Conservation (phyloP, 2,113 vertebrate genomes). For the Platichthys stellatus region DNA sequence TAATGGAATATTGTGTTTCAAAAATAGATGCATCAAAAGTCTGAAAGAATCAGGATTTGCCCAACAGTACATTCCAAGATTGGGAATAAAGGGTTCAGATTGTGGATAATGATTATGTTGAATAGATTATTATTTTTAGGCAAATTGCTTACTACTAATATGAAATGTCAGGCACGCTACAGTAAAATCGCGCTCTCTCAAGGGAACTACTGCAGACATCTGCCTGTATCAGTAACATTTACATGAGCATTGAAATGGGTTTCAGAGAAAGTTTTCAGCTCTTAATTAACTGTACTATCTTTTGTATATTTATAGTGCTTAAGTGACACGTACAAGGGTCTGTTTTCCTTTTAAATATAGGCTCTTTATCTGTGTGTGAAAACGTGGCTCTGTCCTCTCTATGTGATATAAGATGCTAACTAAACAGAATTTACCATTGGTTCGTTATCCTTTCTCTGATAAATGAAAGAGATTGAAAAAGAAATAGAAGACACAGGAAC, state of each 20-base stretch:
- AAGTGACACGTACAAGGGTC: not conserved
- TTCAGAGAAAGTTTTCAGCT: not conserved
- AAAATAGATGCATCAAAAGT: too few relatives aligned
- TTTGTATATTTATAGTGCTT: not conserved
- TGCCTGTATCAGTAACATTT: not conserved
- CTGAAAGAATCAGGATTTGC: not conserved
- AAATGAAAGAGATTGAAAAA: slow-evolving; percentile 1
- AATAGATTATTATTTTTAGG: not conserved
- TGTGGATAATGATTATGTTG: not conserved
- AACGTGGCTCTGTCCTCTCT: not conserved
- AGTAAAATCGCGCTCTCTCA: not conserved
- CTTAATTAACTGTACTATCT: not conserved
- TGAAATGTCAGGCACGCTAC: too few relatives aligned
- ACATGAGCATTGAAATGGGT: not conserved
- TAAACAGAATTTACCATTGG: slow-evolving; percentile 1
- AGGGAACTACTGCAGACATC: not conserved
- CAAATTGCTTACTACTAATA: not conserved
- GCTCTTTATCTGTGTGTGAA: not conserved
- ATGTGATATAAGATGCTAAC: not conserved
- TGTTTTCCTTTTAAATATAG: not conserved
- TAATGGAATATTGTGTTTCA: not conserved
- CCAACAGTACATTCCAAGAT: not conserved
- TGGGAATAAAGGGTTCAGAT: not conserved
- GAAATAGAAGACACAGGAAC: not conserved
- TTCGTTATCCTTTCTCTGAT: not conserved